phyloP scores from a whole-genome alignment of 2,113 vertebrate genomes.

The Ahaetulla prasina region DNA sequence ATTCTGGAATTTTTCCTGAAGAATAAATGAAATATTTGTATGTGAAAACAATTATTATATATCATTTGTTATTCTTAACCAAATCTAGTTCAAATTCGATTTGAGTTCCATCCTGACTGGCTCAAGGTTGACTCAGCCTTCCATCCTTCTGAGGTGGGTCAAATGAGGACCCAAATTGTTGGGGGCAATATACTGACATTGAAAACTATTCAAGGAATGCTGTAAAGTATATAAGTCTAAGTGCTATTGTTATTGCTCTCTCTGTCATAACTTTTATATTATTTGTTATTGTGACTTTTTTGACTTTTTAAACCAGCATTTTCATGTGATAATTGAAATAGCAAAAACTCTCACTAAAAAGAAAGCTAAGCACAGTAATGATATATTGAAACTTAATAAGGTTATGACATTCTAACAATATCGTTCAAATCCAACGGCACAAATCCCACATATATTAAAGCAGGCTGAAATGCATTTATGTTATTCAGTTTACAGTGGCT shows the following conservation, averaged over 20 bases:
- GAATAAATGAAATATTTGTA: not conserved
- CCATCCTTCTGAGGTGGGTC: not conserved
- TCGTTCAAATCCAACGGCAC: not conserved
- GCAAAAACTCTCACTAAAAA: not conserved
- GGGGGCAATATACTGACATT: not conserved
- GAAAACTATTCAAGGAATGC: not conserved
- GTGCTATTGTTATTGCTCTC: not conserved
- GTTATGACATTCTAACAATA: not conserved
- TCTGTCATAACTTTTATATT: not conserved
- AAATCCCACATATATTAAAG: not conserved
- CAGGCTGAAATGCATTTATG: not conserved
- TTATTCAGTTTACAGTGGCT: not conserved
- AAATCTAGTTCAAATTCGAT: not conserved
- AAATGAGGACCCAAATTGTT: not conserved
- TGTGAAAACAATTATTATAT: not conserved
- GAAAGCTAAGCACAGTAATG: not conserved
- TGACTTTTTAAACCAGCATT: not conserved
- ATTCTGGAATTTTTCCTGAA: not conserved
- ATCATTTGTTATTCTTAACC: no score
- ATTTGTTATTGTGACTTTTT: not conserved
- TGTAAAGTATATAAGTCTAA: not conserved
- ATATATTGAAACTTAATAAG: not conserved
- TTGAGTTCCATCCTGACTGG: not conserved
- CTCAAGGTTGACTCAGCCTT: not conserved
- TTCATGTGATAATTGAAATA: not conserved